These are phyloP conservation scores for Drosophila erecta DNA, from an alignment of 1,140 invertebrate species.

Conservation along the genomic window DNA sequence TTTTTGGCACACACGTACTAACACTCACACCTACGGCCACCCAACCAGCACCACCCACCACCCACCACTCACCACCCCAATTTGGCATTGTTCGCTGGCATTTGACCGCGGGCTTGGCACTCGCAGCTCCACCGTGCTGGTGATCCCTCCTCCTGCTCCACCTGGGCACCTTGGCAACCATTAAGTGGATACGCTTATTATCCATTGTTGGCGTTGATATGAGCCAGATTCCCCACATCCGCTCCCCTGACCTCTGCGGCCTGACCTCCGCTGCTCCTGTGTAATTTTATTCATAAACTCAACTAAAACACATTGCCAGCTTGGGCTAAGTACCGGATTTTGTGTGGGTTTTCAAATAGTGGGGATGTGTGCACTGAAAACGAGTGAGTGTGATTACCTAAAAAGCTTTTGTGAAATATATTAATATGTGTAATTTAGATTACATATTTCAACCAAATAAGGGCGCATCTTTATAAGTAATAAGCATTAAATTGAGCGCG, in stretches of 20 bases:
- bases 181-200: conserved; percentile 83
- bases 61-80: background rate
- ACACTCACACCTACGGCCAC: conserved; percentile 3
- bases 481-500: too few relatives aligned
- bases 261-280: conserved; percentile 29
- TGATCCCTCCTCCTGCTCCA: conserved; percentile 40
- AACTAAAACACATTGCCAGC: conserved; percentile 63
- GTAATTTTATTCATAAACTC: conserved; percentile 81
- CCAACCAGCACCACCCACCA: background rate
- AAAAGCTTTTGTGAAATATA: background rate
- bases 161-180: conserved; percentile 70
- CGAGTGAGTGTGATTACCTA: too few relatives aligned
- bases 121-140: conserved; percentile 34
- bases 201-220: conserved; percentile 76
- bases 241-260: background rate
- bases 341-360: conserved; percentile 12
- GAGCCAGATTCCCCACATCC: conserved; percentile 14
- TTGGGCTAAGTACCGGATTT: conserved; percentile 20
- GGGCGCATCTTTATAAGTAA: too few relatives aligned
- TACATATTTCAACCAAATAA: background rate
- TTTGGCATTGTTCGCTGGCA: conserved; percentile 61
- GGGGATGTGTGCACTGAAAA: conserved; percentile 15
- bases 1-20: conserved; percentile 63
- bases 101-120: conserved; percentile 80
- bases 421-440: too few relatives aligned